phyloP scores from a whole-genome alignment of 1,140 invertebrate species.

The Saccostrea cuccullata region DNA sequence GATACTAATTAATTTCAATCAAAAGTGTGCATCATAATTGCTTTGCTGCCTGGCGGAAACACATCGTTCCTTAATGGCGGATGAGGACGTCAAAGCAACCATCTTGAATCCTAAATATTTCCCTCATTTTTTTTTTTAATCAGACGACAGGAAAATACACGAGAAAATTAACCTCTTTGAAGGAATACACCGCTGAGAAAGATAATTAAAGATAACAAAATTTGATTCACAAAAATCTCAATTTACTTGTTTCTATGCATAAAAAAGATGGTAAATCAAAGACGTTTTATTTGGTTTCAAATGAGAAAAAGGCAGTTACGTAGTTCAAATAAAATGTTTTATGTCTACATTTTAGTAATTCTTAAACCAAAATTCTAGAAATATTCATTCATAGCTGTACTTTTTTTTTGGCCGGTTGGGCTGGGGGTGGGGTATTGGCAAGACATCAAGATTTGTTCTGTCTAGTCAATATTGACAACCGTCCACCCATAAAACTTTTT shows the following conservation, averaged over 20 bases:
- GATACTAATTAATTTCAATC: conserved; percentile 29
- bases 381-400: neutral
- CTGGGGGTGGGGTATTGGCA: neutral
- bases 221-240: neutral
- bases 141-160: neutral
- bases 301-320: neutral
- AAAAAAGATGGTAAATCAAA: neutral
- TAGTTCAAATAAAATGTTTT: neutral
- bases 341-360: neutral
- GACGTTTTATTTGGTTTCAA: neutral
- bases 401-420: neutral
- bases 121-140: conserved; percentile 1
- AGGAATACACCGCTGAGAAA: neutral
- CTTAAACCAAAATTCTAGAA: neutral
- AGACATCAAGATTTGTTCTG: neutral
- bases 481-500: too few species aligned
- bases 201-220: neutral
- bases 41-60: conserved; percentile 30
- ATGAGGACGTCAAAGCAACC: conserved; percentile 1
- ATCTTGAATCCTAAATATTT: conserved; percentile 37
- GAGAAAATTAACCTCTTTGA: conserved; percentile 6
- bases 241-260: neutral
- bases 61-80: conserved; percentile 28
- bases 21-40: conserved; percentile 30
- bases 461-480: too few species aligned